A percentile compares a stretch with the other conserved stretches of the same genome.
These are phyloP conservation scores for Macaca fascicularis DNA, from an alignment of 2,113 vertebrate species.

Conservation along the genomic window T2T-MFA8v1.1 NC_088375.1:40281001-40281500, in stretches of 20 bases:
- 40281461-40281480: neutral
- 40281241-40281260: no score
- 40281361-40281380: neutral
- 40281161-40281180: neutral
- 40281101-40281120: neutral
- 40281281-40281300: neutral
- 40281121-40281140: neutral
- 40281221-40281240: neutral
- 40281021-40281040: slow-evolving; percentile 19
- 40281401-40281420: neutral
- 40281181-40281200: neutral
- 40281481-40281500: neutral
- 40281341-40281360: neutral
- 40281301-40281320: neutral
- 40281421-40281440: neutral
- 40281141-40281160: neutral
- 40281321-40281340: neutral
- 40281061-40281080: neutral
- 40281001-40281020: neutral
- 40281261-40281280: neutral
- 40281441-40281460: neutral
- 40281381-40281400: neutral
- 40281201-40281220: neutral
- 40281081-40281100: neutral
- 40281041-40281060: neutral